Evolutionary conservation across 2,888 invertebrate species (phyloP).

Genomic region (Labia minor): DNA sequence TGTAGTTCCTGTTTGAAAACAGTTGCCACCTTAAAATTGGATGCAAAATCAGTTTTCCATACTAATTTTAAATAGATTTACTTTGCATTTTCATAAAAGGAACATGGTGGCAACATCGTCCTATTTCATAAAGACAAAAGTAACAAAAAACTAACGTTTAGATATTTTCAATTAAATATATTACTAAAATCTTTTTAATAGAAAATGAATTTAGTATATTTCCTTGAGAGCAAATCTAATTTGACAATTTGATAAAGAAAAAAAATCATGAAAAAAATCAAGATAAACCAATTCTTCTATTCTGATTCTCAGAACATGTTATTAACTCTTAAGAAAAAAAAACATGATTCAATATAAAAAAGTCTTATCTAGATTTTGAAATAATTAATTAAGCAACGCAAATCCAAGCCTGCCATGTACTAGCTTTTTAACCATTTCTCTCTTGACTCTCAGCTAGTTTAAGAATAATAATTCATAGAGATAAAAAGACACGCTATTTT

Average conservation of each 20-base stretch:
- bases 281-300: constrained; percentile 22
- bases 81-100: constrained; percentile 8
- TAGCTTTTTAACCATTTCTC: constrained; percentile 25
- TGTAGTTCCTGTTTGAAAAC: constrained; percentile 22
- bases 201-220: constrained; percentile 26
- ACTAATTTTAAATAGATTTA: too few relatives aligned
- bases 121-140: constrained; percentile 20
- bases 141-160: constrained; percentile 23
- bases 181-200: constrained; percentile 23
- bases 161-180: constrained; percentile 25
- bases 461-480: not conserved
- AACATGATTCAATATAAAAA: constrained; percentile 25
- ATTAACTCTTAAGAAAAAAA: constrained; percentile 23
- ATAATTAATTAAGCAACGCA: constrained; percentile 25
- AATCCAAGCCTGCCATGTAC: constrained; percentile 26
- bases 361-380: constrained; percentile 26
- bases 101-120: constrained; percentile 19
- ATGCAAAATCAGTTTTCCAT: not conserved
- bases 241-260: constrained; percentile 21
- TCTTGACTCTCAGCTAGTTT: constrained; percentile 9
- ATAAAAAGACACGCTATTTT: constrained; percentile 23
- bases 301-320: constrained; percentile 25
- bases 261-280: constrained; percentile 21
- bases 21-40: constrained; percentile 20
- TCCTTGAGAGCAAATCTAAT: constrained; percentile 26